Conservation (phyloP, 2,797 vertebrate species). For the Dryobates pubescens region DNA sequence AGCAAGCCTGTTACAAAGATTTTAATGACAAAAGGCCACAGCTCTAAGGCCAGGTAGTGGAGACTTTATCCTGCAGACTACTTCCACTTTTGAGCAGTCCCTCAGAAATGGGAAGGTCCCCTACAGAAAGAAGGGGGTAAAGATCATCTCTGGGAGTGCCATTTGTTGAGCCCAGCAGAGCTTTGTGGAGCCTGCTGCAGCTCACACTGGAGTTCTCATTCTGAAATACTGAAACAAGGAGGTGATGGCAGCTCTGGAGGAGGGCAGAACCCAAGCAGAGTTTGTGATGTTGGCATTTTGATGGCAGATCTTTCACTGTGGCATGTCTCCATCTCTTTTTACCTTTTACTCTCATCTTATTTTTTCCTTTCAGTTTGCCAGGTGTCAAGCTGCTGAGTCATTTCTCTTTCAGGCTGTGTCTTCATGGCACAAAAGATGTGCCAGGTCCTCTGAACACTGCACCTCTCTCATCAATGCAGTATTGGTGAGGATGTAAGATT, state of each 20-base stretch:
- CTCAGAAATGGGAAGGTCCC: neutral
- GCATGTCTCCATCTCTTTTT: neutral
- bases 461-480: neutral
- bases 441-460: neutral
- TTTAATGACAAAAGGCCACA: neutral
- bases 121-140: neutral
- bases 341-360: neutral
- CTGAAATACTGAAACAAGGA: neutral
- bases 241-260: neutral
- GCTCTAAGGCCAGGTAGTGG: neutral
- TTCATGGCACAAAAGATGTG: neutral
- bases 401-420: neutral
- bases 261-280: neutral
- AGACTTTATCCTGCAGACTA: neutral
- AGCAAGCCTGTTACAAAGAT: neutral
- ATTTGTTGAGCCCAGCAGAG: neutral
- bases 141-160: fast-evolving
- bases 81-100: neutral
- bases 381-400: neutral
- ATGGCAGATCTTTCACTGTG: neutral
- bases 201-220: neutral
- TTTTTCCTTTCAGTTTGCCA: neutral
- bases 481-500: neutral
- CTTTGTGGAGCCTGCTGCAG: neutral
- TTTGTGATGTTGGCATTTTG: neutral